These are phyloP conservation scores for Diogma glabrata DNA, from an alignment of 2,888 invertebrate genomes.

Conservation along the genomic window DNA sequence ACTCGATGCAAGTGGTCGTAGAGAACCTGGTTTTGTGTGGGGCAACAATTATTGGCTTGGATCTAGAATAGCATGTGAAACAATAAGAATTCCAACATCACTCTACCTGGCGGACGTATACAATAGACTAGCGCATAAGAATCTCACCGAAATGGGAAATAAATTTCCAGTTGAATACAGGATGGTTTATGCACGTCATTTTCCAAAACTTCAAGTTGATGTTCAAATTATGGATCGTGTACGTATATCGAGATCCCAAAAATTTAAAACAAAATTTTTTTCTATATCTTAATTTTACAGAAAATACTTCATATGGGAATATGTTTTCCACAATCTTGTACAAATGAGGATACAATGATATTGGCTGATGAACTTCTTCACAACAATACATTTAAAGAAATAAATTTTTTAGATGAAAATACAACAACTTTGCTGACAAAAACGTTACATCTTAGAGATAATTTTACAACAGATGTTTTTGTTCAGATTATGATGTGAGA, in stretches of 20 bases:
- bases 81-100: not conserved
- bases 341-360: slow-evolving; percentile 13
- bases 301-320: slow-evolving; percentile 18
- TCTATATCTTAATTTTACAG: slow-evolving; percentile 12
- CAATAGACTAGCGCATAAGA: slow-evolving; percentile 6
- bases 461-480: slow-evolving; percentile 17
- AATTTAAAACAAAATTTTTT: too few relatives aligned
- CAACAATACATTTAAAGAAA: slow-evolving; percentile 13
- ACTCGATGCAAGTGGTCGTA: slow-evolving; percentile 37
- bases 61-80: slow-evolving; percentile 31
- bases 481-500: slow-evolving; percentile 18
- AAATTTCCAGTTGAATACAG: slow-evolving; percentile 12
- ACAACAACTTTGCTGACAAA: slow-evolving; percentile 17
- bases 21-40: slow-evolving; percentile 35
- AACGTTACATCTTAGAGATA: slow-evolving; percentile 16
- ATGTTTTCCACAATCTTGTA: slow-evolving; percentile 18
- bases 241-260: too few relatives aligned
- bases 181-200: slow-evolving; percentile 11
- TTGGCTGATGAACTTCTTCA: slow-evolving; percentile 13
- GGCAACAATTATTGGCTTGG: slow-evolving; percentile 41
- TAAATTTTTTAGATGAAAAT: slow-evolving; percentile 14
- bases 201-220: slow-evolving; percentile 12
- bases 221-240: slow-evolving; percentile 12
- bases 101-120: slow-evolving; percentile 5
- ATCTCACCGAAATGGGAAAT: slow-evolving; percentile 10